Evolutionary conservation across 2,888 invertebrate species (phyloP), one percentile per base, ranked within the genome.

Genomic region (Neocrepidodera transversa): DNA sequence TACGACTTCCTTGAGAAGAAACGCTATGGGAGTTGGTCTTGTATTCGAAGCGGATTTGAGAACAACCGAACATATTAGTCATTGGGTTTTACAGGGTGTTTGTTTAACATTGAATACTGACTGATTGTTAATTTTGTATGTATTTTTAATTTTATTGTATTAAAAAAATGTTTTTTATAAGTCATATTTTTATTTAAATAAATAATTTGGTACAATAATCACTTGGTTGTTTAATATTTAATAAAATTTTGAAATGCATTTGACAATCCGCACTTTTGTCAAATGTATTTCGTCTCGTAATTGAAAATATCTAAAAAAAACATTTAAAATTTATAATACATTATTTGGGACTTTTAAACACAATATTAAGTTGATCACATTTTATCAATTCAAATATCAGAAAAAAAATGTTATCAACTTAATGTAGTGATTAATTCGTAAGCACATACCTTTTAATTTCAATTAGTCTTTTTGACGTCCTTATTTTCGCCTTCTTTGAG

Each of bases 21-120:
- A 95, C 79, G 93, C 94, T 0, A 94, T 95, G 93, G 95, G 94
- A 1, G 90, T 90, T 30, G 95, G 95, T 1, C 82, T 95, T 8
- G 93, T 95, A 26, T 95, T 95, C 78, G 93, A 95, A 78, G 91
- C 95, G 0, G 90, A 95, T 78, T 83, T 96, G 51, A 86, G 86
- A 68, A 94, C 94, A 0, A 79, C 86, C 0, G 91, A 93, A 73
- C 94, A 95, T 76, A 81, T 83, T 64, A 94, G 93, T 74, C 92
- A 92, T 76, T 96, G 96, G 96, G 84, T 94, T 28, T 81, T 96
- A 45, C 94, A 95, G 78, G 94, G 95, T 8, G 93, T 94, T 63
- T 94, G 93, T 75, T 85, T 96, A 50, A 85, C 91, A 55, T 84
- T 96, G 72, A 96, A 95, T 78, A 89, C 89, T 0, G 95, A 95